A percentile compares a stretch with the other conserved stretches of the same genome.
Conservation (phyloP, 1,140 invertebrate genomes). For the Lepidotrigona ventralis region DNA sequence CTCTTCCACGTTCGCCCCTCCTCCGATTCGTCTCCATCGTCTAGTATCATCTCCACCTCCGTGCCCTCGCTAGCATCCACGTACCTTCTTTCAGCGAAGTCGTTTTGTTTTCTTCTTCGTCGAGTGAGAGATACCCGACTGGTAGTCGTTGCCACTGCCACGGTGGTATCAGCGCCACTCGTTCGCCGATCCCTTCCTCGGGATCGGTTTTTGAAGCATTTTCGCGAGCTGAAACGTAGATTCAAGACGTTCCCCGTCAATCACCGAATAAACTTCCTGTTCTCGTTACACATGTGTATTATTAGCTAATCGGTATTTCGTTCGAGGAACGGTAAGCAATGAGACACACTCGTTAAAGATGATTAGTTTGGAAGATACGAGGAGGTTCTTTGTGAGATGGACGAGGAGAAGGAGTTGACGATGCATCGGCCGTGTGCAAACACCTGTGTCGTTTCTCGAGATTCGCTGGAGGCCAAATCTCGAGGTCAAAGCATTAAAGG, state of each 20-base stretch:
- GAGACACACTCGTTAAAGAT: neutral
- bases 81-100: conserved; percentile 58
- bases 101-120: conserved; percentile 70
- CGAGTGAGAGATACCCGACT: conserved; percentile 64
- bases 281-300: neutral
- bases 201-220: neutral
- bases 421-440: neutral
- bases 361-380: neutral
- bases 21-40: conserved; percentile 56
- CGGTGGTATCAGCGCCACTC: conserved; percentile 42
- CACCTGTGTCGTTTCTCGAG: conserved; percentile 11
- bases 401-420: neutral
- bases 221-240: neutral
- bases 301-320: neutral
- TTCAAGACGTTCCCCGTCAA: neutral
- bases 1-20: conserved; percentile 62
- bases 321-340: neutral
- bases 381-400: neutral
- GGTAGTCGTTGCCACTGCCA: conserved; percentile 42
- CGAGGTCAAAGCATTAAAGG: conserved; percentile 43
- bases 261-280: neutral
- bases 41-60: conserved; percentile 52
- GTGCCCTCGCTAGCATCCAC: conserved; percentile 52
- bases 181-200: conserved; percentile 14
- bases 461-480: conserved; percentile 19